Evolutionary conservation across 2,113 vertebrate species (phyloP).

Genomic region (Grus americana): DNA sequence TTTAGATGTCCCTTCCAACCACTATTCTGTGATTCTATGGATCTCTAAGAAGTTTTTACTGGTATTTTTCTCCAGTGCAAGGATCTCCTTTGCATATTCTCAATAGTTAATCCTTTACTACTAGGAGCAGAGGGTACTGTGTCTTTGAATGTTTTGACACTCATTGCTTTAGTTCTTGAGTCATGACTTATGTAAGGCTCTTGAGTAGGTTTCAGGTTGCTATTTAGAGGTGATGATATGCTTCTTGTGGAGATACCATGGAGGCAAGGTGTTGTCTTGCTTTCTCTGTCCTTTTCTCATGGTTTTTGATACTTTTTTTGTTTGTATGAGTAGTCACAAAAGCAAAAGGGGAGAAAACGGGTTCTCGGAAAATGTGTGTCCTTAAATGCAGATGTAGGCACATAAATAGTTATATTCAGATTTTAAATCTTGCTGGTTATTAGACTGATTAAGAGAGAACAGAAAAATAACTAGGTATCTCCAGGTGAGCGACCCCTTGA

Average conservation of each 20-base stretch:
- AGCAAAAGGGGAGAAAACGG: neutral
- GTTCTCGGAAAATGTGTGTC: neutral
- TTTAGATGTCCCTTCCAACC: neutral
- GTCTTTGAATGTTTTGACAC: constrained; percentile 56
- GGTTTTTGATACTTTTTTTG: neutral
- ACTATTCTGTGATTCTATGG: neutral
- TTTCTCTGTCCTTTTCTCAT: neutral
- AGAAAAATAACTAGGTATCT: neutral
- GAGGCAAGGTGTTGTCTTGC: neutral
- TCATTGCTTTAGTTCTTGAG: constrained; percentile 46
- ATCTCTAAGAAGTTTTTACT: neutral
- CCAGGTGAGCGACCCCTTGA: neutral
- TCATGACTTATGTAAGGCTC: constrained; percentile 33
- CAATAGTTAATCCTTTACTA: constrained; percentile 30
- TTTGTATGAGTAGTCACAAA: neutral
- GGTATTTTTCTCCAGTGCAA: neutral
- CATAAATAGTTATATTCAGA: neutral
- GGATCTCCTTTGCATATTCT: neutral
- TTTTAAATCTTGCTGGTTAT: neutral
- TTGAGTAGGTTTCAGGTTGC: constrained; percentile 63
- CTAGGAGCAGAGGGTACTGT: constrained; percentile 43
- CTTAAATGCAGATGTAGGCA: neutral
- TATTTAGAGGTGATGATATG: constrained; percentile 54
- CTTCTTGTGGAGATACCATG: neutral
- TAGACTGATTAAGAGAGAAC: neutral